A percentile compares a stretch with the other conserved stretches of the same genome.
Conservation (phyloP, 1,140 invertebrate genomes). For the Microplitis mediator region DNA sequence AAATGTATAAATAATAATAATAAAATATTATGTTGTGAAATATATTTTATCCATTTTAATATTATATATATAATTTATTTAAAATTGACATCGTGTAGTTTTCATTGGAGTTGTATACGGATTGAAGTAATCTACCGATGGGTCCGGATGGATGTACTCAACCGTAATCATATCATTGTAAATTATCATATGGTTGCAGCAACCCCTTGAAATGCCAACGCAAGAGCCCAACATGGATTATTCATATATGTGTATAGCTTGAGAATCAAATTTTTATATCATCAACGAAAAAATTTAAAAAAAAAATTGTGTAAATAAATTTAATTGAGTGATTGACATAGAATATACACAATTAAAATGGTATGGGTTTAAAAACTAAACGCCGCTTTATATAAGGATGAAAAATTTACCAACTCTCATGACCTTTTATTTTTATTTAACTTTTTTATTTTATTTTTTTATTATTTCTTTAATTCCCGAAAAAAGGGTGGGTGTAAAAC, state of each 20-base stretch:
- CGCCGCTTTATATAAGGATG: background rate
- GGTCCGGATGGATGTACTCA: slow-evolving; percentile 24
- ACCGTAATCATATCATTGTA: slow-evolving; percentile 27
- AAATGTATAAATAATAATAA: slow-evolving; percentile 55
- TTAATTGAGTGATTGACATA: no score
- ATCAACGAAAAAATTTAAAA: background rate
- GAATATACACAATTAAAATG: no score
- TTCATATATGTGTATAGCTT: background rate
- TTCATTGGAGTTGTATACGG: background rate
- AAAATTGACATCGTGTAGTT: background rate
- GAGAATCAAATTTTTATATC: no score
- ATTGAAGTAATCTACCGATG: no score
- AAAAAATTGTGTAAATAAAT: background rate
- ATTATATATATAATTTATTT: background rate
- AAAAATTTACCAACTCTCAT: slow-evolving; percentile 21
- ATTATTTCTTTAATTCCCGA: background rate
- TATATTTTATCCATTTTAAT: background rate
- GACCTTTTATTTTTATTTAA: slow-evolving; percentile 14
- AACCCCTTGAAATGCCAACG: slow-evolving; percentile 3
- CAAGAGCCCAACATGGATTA: background rate
- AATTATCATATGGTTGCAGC: background rate
- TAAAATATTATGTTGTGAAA: background rate
- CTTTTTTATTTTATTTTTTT: no score
- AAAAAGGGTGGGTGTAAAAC: slow-evolving; percentile 28
- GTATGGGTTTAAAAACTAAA: no score